These are phyloP conservation scores for Agriopis marginaria DNA, from an alignment of 2,888 invertebrate species.

Conservation along the genomic window DNA sequence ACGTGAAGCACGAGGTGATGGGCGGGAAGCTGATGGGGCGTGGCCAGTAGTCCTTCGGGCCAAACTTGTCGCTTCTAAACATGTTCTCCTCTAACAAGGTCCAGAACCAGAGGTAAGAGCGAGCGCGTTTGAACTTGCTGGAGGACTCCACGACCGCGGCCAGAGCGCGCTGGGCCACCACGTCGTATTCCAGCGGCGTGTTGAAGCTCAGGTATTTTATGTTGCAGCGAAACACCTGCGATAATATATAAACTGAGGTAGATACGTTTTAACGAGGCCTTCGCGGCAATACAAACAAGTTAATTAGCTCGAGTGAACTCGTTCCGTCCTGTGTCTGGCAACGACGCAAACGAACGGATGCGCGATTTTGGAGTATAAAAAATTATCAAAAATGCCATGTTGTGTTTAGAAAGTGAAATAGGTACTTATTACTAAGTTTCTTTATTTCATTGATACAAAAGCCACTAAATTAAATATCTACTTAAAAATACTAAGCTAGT, in stretches of 20 bases:
- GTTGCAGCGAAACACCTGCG: slow-evolving; percentile 75
- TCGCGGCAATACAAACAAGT: no score
- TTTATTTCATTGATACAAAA: no score
- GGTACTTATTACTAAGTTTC: no score
- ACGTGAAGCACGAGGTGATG: slow-evolving; percentile 46
- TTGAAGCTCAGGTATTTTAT: slow-evolving; percentile 70
- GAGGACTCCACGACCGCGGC: slow-evolving; percentile 63
- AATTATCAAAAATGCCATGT: no score
- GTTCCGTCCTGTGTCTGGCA: no score
- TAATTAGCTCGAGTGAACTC: no score
- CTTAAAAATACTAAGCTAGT: no score
- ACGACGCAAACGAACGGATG: no score
- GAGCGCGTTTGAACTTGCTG: slow-evolving; percentile 59
- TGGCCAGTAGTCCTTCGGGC: slow-evolving; percentile 65
- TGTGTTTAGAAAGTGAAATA: no score
- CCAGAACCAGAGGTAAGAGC: slow-evolving; percentile 66
- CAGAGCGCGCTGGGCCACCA: slow-evolving; percentile 66
- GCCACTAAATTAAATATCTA: no score
- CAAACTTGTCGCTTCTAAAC: slow-evolving; percentile 55
- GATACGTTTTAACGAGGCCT: no score
- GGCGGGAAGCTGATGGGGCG: not conserved
- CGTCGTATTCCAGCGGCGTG: slow-evolving; percentile 59
- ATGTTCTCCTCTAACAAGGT: slow-evolving; percentile 61
- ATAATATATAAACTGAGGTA: not conserved
- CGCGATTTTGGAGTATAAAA: no score